These are phyloP conservation scores for Drosophila paracracens DNA, from an alignment of 2,888 invertebrate genomes.

Conservation along the genomic window DNA sequence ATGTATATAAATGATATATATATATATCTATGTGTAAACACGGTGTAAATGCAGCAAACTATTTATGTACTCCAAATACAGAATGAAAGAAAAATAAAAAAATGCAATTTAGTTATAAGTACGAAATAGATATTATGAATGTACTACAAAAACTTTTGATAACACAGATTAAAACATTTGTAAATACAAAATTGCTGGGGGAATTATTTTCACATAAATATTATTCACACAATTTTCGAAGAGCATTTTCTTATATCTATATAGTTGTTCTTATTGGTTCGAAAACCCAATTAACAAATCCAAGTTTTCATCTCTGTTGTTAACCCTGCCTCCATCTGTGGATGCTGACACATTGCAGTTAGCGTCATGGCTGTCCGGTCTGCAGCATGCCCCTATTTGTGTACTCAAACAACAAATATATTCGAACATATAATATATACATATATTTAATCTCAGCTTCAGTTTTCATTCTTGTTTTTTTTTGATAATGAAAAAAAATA, in stretches of 20 bases:
- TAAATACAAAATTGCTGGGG: conserved; percentile 35
- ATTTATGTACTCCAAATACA: conserved; percentile 52
- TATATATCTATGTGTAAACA: conserved; percentile 26
- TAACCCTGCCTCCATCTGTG: conserved; percentile 16
- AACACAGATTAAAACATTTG: conserved; percentile 57
- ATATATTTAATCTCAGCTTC: neutral
- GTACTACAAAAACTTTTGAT: conserved; percentile 57
- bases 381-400: neutral
- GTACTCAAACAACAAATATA: neutral
- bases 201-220: neutral
- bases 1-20: conserved; percentile 17
- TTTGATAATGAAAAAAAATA: conserved; percentile 6
- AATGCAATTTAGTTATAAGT: conserved; percentile 57
- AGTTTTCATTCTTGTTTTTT: neutral
- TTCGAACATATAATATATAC: neutral
- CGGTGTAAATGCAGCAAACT: conserved; percentile 46
- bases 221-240: neutral
- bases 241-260: neutral
- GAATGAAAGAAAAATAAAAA: conserved; percentile 24
- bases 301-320: conserved; percentile 8
- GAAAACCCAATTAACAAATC: neutral
- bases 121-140: conserved; percentile 60
- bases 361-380: conserved; percentile 6
- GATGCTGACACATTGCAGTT: neutral
- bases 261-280: neutral